These are phyloP conservation scores for Gasterosteus aculeatus DNA, from an alignment of 2,113 vertebrate genomes.

Conservation along the genomic window DNA sequence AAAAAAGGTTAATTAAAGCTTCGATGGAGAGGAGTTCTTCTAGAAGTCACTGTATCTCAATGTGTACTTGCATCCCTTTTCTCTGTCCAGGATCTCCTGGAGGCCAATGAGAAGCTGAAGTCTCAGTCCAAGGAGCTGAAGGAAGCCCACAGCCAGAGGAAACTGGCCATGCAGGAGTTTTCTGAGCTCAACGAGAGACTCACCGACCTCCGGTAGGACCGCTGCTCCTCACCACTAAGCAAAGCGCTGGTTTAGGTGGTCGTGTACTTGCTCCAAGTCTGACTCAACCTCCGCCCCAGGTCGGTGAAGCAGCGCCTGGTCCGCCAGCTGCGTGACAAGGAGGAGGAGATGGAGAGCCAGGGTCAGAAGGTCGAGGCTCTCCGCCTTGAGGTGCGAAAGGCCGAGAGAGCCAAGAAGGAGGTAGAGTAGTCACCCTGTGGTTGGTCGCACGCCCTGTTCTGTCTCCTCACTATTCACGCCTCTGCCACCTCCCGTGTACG, in stretches of 20 bases:
- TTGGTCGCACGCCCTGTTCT: constrained; percentile 45
- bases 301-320: constrained; percentile 90
- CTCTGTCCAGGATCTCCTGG: constrained; percentile 85
- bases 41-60: background rate
- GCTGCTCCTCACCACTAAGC: background rate
- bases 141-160: constrained; percentile 96
- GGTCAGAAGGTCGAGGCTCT: constrained; percentile 93
- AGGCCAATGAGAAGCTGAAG: constrained; percentile 92
- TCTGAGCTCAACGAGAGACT: constrained; percentile 95
- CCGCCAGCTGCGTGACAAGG: constrained; percentile 96
- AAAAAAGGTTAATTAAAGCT: background rate
- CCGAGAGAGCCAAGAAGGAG: constrained; percentile 96
- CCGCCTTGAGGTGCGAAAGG: constrained; percentile 94
- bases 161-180: constrained; percentile 96
- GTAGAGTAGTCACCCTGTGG: constrained; percentile 82
- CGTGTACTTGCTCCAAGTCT: background rate
- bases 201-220: constrained; percentile 89
- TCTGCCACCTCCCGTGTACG: background rate
- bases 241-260: background rate
- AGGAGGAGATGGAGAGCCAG: constrained; percentile 95
- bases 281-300: constrained; percentile 58
- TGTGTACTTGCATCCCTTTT: background rate
- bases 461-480: background rate
- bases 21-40: background rate
- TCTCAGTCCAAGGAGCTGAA: constrained; percentile 97